These are phyloP conservation scores for Berghia stephanieae DNA, from an alignment of 1,140 invertebrate genomes.

Conservation along the genomic window DNA sequence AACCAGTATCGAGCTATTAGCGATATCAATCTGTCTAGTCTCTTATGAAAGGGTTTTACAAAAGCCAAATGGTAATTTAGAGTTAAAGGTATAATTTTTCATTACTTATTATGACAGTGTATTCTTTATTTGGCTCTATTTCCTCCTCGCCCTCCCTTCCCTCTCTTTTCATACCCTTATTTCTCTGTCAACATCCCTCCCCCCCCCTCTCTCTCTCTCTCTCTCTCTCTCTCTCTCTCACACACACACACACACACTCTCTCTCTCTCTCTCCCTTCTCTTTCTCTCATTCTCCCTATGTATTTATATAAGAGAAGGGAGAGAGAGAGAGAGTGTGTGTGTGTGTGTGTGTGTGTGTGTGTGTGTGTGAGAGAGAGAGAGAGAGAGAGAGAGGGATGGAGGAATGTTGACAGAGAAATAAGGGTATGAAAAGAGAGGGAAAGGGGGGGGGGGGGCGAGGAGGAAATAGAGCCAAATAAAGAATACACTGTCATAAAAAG, in stretches of 20 bases:
- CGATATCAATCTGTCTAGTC: too few species aligned
- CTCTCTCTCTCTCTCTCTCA: neutral
- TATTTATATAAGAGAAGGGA: neutral
- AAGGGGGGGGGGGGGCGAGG: neutral
- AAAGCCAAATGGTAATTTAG: too few species aligned
- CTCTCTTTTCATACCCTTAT: neutral
- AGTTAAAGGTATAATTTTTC: too few species aligned
- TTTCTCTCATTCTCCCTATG: neutral
- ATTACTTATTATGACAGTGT: too few species aligned
- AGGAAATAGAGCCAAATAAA: neutral
- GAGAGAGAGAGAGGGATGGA: neutral
- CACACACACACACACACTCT: neutral
- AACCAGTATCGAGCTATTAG: too few species aligned
- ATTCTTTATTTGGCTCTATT: neutral
- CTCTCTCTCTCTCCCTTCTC: conserved; percentile 10
- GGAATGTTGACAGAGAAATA: neutral
- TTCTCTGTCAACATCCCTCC: neutral
- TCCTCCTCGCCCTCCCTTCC: neutral
- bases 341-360: neutral
- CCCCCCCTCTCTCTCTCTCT: neutral
- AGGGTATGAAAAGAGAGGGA: neutral
- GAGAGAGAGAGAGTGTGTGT: neutral
- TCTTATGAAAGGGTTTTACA: too few species aligned
- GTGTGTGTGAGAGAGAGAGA: neutral
- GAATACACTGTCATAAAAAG: too few species aligned